Base-by-base conservation (phyloP, 2,113 vertebrate genomes). In the Osmerus eperlanus region DNA sequence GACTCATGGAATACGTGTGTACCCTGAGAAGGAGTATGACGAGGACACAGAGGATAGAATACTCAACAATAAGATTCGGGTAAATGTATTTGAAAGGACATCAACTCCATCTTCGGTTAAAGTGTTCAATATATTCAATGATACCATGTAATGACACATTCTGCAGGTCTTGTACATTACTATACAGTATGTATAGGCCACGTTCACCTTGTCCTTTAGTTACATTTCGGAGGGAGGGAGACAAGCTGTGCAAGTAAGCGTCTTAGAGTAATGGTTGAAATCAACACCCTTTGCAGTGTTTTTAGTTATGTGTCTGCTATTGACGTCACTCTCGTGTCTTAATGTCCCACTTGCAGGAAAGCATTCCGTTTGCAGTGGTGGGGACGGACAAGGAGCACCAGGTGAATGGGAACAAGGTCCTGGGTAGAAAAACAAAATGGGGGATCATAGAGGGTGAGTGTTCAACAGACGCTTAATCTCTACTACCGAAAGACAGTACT, bases 351-450 rank as follows among this genome's bases (percentile, higher is more conserved):
- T 9, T 4, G 0, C 84, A 98, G 96, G 95, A 96, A 65, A 94
- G 88, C 74, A 96, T 98, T 81, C 97, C 97, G 0, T 99, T 98
- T 0, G 97, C 97, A 0, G 97, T 99, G 72, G 96, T 99, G 0
- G 97, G 97, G 32, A 96, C 96, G 0, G 96, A 98, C 86, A 92
- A 91, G 77, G 96, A 98, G 75, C 95, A 99, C 82, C 87, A 97
- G 69, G 94, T 98, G 82, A 96, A 99, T 0, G 97, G 97, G 71
- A 95, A 93, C 84, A 93, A 93, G 60, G 93, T 98, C 71, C 87
- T 99, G 84, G 97, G 96, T 66, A 93, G 97, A 62, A 98, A 97
- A 88, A 99, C 96, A 53, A 98, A 98, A 81, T 98, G 97, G 96
- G 97, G 97, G 51, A 91, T 98, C 83, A 93, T 99, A 7, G 97